Percentiles rank a stretch among this genome's conserved stretches.
These are phyloP conservation scores for Apamea anceps DNA, from an alignment of 2,888 invertebrate species.

Conservation along the genomic window DNA sequence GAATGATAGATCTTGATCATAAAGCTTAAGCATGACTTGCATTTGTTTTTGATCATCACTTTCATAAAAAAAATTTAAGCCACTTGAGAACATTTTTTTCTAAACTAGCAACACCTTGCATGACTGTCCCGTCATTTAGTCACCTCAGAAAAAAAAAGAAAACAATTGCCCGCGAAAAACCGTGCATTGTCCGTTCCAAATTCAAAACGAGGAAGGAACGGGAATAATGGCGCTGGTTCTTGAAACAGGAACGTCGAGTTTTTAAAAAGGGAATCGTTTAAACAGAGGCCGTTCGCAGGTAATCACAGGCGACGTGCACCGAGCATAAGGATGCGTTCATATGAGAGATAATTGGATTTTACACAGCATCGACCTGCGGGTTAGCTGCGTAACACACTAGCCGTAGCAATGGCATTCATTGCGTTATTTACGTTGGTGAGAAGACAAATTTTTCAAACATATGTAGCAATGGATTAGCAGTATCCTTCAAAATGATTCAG, in stretches of 20 bases:
- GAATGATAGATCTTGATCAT: neutral
- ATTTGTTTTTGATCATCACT: neutral
- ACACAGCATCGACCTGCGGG: neutral
- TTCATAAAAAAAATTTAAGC: neutral
- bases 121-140: slow-evolving; percentile 83
- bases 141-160: slow-evolving; percentile 67
- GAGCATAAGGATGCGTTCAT: slow-evolving; percentile 73
- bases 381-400: too few relatives aligned
- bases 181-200: slow-evolving; percentile 87
- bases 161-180: slow-evolving; percentile 76
- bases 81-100: neutral
- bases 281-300: slow-evolving; percentile 89
- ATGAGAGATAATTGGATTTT: slow-evolving; percentile 30
- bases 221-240: slow-evolving; percentile 87
- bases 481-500: too few relatives aligned
- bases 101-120: slow-evolving; percentile 74
- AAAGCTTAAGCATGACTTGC: too few relatives aligned
- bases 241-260: slow-evolving; percentile 88
- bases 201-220: slow-evolving; percentile 88
- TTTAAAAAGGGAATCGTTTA: slow-evolving; percentile 88
- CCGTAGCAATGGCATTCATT: neutral
- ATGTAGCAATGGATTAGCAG: too few relatives aligned
- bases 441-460: too few relatives aligned
- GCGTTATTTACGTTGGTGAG: neutral
- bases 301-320: slow-evolving; percentile 87